These are phyloP conservation scores for Pampus argenteus DNA, from an alignment of 2,797 vertebrate genomes.

Conservation along the genomic window DNA sequence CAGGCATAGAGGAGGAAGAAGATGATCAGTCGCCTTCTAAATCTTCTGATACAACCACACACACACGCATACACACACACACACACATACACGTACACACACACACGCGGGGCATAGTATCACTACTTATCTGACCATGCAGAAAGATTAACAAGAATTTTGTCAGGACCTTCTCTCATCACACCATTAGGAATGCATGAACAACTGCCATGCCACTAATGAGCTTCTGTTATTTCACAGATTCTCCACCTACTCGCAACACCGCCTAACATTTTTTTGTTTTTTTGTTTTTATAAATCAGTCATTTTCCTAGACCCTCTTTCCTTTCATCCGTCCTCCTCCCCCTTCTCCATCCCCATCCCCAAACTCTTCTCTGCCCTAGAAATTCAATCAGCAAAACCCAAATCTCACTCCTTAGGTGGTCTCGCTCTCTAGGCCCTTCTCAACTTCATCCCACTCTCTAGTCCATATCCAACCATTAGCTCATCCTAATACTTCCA, in stretches of 20 bases:
- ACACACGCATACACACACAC: conserved; percentile 11
- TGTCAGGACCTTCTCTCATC: conserved; percentile 12
- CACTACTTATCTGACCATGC: conserved; percentile 25
- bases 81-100: conserved; percentile 8
- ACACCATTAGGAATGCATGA: conserved; percentile 43
- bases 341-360: conserved; percentile 15
- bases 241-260: conserved; percentile 49
- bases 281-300: conserved; percentile 37
- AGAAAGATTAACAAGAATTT: conserved; percentile 19
- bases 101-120: not conserved
- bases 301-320: conserved; percentile 36
- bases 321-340: conserved; percentile 48
- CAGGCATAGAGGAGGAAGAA: conserved; percentile 41
- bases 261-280: conserved; percentile 32
- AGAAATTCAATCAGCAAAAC: conserved; percentile 65
- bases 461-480: conserved; percentile 26
- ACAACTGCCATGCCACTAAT: conserved; percentile 44
- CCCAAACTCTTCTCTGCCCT: conserved; percentile 48
- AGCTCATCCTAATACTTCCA: conserved; percentile 9
- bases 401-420: conserved; percentile 59
- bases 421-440: conserved; percentile 42
- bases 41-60: conserved; percentile 9
- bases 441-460: conserved; percentile 32
- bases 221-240: conserved; percentile 54
- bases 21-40: conserved; percentile 42